Evolutionary conservation across 1,140 invertebrate species (phyloP).

Genomic region (Drosophila albomicans): DNA sequence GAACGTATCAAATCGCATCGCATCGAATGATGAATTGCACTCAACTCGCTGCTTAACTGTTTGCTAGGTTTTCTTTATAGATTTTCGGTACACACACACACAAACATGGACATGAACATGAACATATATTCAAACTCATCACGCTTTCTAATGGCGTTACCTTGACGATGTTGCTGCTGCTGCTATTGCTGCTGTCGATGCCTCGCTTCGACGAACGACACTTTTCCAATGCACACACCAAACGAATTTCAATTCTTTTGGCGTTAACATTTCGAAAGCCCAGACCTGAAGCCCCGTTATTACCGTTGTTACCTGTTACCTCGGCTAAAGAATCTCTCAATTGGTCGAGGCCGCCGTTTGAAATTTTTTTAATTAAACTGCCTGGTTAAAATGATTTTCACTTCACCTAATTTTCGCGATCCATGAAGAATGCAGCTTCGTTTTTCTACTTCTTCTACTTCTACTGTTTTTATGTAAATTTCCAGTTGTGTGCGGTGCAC

Average conservation of each 20-base stretch:
- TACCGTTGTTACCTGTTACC: conserved; percentile 51
- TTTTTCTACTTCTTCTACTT: conserved; percentile 10
- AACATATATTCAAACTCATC: conserved; percentile 37
- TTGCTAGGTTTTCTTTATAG: conserved; percentile 39
- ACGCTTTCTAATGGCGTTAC: conserved; percentile 57
- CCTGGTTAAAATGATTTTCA: conserved; percentile 65
- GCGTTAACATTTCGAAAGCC: conserved; percentile 44
- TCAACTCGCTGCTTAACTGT: conserved; percentile 30
- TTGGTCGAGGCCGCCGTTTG: conserved; percentile 27
- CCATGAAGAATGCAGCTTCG: conserved; percentile 39
- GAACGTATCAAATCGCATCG: conserved; percentile 28
- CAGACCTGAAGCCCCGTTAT: conserved; percentile 33
- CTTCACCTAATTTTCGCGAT: conserved; percentile 60
- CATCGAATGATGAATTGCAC: conserved; percentile 43
- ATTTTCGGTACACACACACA: conserved; percentile 33
- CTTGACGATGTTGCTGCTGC: conserved; percentile 33
- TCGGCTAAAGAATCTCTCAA: conserved; percentile 57
- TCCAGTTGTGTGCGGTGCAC: conserved; percentile 6
- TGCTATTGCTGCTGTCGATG: conserved; percentile 33
- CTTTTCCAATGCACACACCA: conserved; percentile 57
- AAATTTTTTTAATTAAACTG: conserved; percentile 67
- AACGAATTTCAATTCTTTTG: conserved; percentile 50
- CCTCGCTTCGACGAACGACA: conserved; percentile 51
- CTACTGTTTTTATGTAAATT: conserved; percentile 51
- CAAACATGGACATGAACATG: neutral